Percentiles rank a stretch among this genome's conserved stretches.
These are phyloP conservation scores for Sebastes matsubarae DNA, from an alignment of 2,797 vertebrate species.

Conservation along the genomic window DNA sequence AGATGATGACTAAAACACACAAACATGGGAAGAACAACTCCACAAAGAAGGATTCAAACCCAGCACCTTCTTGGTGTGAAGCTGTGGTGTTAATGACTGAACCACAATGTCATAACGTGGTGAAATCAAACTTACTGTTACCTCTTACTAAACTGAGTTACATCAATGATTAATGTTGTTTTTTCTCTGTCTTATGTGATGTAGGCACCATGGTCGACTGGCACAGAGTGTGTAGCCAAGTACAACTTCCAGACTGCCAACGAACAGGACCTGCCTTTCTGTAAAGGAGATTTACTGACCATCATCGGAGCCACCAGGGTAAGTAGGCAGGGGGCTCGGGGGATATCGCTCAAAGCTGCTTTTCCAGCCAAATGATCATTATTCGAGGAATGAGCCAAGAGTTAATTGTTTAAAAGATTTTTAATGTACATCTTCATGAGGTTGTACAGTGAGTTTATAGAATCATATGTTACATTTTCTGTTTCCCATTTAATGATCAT, in stretches of 20 bases:
- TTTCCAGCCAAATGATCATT: background rate
- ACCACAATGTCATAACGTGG: background rate
- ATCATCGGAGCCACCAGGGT: conserved; percentile 97
- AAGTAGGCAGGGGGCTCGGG: conserved; percentile 17
- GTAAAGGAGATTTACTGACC: conserved; percentile 95
- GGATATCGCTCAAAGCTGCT: background rate
- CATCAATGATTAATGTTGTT: background rate
- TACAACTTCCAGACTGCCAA: conserved; percentile 97
- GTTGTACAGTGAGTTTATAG: background rate
- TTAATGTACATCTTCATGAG: background rate
- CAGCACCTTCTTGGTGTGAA: background rate
- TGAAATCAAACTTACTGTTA: background rate
- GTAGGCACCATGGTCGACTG: conserved; percentile 88
- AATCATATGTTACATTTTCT: background rate
- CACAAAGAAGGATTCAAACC: background rate
- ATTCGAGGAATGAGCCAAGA: background rate
- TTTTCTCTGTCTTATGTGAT: conserved; percentile 16
- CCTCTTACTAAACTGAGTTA: background rate
- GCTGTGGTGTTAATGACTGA: background rate
- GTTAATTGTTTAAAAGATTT: background rate
- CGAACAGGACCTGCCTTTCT: conserved; percentile 96
- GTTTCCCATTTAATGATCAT: background rate
- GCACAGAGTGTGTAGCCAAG: conserved; percentile 98
- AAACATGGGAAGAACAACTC: background rate
- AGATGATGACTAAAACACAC: background rate